These are phyloP conservation scores for Anoplopoma fimbria DNA, from an alignment of 2,113 vertebrate genomes.

Conservation along the genomic window DNA sequence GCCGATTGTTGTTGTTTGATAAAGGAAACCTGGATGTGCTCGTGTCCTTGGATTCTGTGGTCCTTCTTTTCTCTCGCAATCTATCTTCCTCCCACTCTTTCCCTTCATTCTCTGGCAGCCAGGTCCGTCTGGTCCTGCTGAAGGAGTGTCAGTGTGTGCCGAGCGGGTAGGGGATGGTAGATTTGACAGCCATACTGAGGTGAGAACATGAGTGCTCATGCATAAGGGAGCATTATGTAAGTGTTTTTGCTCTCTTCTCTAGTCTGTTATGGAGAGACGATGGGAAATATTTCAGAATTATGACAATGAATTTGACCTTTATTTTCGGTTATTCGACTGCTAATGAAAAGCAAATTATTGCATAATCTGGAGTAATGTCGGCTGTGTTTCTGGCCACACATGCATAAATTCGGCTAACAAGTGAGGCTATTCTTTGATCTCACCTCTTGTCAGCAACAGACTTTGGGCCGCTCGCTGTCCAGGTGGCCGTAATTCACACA, in stretches of 20 bases:
- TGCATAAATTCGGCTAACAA: conserved; percentile 38
- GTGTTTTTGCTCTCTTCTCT: conserved; percentile 16
- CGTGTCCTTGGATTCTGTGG: conserved; percentile 50
- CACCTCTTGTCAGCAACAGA: conserved; percentile 43
- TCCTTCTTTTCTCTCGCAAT: conserved; percentile 26
- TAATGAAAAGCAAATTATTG: conserved; percentile 35
- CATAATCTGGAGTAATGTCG: conserved; percentile 5
- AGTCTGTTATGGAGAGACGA: not conserved
- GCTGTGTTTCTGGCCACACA: not conserved
- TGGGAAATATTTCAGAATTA: conserved; percentile 8
- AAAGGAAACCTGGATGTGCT: conserved; percentile 42
- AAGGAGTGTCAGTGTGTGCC: conserved; percentile 47
- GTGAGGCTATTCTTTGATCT: conserved; percentile 55
- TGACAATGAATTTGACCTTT: not conserved
- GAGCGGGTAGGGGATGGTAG: conserved; percentile 48
- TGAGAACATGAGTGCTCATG: conserved; percentile 65
- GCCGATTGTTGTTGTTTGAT: conserved; percentile 55
- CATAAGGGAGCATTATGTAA: conserved; percentile 54
- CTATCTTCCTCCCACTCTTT: conserved; percentile 11
- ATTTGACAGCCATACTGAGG: conserved; percentile 69
- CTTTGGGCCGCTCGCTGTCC: conserved; percentile 38
- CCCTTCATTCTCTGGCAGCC: conserved; percentile 50
- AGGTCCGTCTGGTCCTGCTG: conserved; percentile 47
- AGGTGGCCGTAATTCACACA: conserved; percentile 63
- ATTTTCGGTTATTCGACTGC: not conserved